Conservation (phyloP, 2,797 vertebrate species). For the Florisuga fusca region DNA sequence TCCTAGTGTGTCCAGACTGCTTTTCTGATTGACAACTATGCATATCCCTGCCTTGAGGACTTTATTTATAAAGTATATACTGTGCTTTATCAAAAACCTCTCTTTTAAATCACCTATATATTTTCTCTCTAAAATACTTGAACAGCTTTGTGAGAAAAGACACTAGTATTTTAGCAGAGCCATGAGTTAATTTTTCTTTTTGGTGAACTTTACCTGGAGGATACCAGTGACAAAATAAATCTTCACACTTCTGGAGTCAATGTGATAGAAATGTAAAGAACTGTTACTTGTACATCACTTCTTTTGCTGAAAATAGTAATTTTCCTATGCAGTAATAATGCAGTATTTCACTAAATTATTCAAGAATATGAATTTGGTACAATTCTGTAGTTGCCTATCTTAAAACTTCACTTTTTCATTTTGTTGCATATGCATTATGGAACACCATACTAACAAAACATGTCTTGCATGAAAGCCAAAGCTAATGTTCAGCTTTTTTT, state of each 20-base stretch:
- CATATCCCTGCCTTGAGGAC: constrained; percentile 10
- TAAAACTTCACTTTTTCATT: not conserved
- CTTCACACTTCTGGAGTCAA: constrained; percentile 44
- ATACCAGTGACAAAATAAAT: not conserved
- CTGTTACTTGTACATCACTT: not conserved
- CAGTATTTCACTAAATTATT: constrained; percentile 33
- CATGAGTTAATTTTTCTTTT: not conserved
- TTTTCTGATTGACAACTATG: constrained; percentile 5
- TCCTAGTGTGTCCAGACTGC: constrained; percentile 38
- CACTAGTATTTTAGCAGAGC: constrained; percentile 8
- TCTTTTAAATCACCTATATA: not conserved
- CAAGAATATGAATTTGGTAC: constrained; percentile 36
- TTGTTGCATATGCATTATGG: not conserved
- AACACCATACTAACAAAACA: not conserved
- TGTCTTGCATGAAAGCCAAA: not conserved
- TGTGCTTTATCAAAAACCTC: constrained; percentile 6
- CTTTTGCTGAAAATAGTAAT: constrained; percentile 11
- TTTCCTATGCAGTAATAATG: constrained; percentile 37
- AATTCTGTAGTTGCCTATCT: not conserved
- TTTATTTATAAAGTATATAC: not conserved
- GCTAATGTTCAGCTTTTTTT: not conserved
- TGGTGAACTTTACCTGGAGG: constrained; percentile 15
- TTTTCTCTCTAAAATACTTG: not conserved
- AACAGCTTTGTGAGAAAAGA: not conserved
- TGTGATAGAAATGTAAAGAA: constrained; percentile 63